These are phyloP conservation scores for Halocynthia roretzi DNA, from an alignment of 23 tunicate genomes.

Conservation along the genomic window DNA sequence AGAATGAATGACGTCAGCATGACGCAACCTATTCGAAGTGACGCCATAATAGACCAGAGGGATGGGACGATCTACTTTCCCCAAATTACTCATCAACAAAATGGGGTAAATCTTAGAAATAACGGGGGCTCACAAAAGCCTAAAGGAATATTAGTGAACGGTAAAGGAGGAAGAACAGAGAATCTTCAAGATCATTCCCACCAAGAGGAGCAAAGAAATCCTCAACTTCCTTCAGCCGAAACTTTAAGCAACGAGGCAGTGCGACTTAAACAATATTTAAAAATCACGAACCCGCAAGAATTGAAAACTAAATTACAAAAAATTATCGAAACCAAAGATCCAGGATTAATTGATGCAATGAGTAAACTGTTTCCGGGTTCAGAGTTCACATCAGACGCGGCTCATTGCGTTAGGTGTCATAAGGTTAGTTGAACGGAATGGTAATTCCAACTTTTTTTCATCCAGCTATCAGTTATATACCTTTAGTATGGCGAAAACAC, in stretches of 20 bases:
- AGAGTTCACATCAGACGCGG: slow-evolving; percentile 28
- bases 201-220: not conserved
- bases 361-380: slow-evolving; percentile 38
- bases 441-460: not conserved
- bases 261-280: slow-evolving; percentile 40
- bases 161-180: not conserved
- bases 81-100: not conserved
- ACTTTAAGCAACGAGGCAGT: slow-evolving; percentile 45
- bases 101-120: not conserved
- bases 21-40: not conserved
- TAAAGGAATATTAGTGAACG: too few relatives aligned
- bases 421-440: slow-evolving; percentile 37
- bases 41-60: slow-evolving; percentile 13
- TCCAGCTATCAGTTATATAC: slow-evolving; percentile 8
- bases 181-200: slow-evolving; percentile 10
- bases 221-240: slow-evolving; percentile 25
- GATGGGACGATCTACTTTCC: slow-evolving; percentile 1
- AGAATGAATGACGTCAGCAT: not conserved
- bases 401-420: slow-evolving; percentile 87
- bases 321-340: slow-evolving; percentile 59
- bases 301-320: slow-evolving; percentile 37
- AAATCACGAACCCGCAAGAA: slow-evolving; percentile 42
- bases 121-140: too few relatives aligned
- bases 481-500: too few relatives aligned
- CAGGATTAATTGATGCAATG: slow-evolving; percentile 51